phyloP scores from a whole-genome alignment of 1,140 invertebrate genomes.

The Oncopeltus fasciatus region DNA sequence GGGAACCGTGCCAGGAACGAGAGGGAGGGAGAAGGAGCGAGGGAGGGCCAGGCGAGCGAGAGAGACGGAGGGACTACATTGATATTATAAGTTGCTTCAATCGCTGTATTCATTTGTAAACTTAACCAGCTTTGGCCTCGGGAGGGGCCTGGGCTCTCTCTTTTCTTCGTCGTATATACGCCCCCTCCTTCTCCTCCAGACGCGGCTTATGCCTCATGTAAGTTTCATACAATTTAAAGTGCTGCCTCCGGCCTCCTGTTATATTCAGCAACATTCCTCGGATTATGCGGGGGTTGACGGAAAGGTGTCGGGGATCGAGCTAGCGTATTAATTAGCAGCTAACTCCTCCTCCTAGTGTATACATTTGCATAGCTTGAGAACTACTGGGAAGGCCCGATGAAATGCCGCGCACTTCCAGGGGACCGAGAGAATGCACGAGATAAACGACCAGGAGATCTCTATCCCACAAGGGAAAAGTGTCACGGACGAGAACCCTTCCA shows the following conservation, averaged over 20 bases:
- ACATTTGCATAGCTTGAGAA: conserved; percentile 1
- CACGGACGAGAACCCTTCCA: not conserved
- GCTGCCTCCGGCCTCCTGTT: conserved; percentile 22
- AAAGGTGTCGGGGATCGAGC: not conserved
- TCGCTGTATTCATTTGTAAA: conserved; percentile 60
- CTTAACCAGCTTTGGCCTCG: conserved; percentile 36
- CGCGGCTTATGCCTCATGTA: conserved; percentile 29
- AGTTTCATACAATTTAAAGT: conserved; percentile 32
- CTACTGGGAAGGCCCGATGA: no score
- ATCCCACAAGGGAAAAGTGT: not conserved
- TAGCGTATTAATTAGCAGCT: conserved; percentile 1
- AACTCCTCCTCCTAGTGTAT: not conserved
- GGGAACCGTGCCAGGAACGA: conserved; percentile 28
- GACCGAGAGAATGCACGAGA: not conserved
- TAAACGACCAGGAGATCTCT: not conserved
- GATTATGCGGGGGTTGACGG: conserved; percentile 22
- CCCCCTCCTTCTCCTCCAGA: conserved; percentile 18
- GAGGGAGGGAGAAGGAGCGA: conserved; percentile 25
- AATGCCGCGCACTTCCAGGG: not conserved
- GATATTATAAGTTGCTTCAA: conserved; percentile 60
- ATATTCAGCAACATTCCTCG: conserved; percentile 25
- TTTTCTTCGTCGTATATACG: conserved; percentile 29
- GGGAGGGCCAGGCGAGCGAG: conserved; percentile 29
- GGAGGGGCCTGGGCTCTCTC: conserved; percentile 31
- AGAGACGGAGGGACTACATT: conserved; percentile 40